A percentile compares a stretch with the other conserved stretches of the same genome.
phyloP scores from a whole-genome alignment of 1,140 invertebrate genomes.

The Periplaneta americana region DNA sequence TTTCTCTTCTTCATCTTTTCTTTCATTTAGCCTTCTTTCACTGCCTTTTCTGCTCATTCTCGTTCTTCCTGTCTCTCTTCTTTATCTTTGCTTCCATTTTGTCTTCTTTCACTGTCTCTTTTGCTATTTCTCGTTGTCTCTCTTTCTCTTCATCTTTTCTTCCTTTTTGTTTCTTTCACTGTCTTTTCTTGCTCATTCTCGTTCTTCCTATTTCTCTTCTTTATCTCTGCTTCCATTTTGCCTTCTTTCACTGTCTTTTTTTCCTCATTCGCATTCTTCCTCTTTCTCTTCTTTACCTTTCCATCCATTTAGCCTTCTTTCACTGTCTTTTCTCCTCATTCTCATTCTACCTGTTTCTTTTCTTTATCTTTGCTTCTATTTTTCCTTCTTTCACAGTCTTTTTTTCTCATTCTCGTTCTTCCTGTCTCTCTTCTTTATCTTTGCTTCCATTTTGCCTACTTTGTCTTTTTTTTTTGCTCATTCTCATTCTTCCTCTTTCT shows the following conservation, averaged over 20 bases:
- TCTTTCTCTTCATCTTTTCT: background rate
- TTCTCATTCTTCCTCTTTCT: too few relatives aligned
- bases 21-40: too few relatives aligned
- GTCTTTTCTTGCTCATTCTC: background rate
- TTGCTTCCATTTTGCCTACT: too few relatives aligned
- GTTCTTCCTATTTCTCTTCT: background rate
- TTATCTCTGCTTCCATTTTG: too few relatives aligned
- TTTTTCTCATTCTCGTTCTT: background rate
- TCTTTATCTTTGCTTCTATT: too few relatives aligned
- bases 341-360: too few relatives aligned
- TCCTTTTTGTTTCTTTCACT: background rate
- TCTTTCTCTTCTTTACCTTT: background rate
- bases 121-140: background rate
- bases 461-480: too few relatives aligned
- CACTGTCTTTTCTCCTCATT: too few relatives aligned
- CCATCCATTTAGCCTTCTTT: background rate
- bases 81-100: background rate
- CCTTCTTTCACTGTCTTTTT: too few relatives aligned
- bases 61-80: background rate
- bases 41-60: background rate
- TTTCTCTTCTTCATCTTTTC: too few relatives aligned
- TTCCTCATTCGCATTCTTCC: background rate
- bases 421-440: too few relatives aligned
- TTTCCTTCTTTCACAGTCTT: background rate
- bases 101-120: background rate